phyloP scores from a whole-genome alignment of 2,888 invertebrate genomes.

The Lacanobia oleracea region DNA sequence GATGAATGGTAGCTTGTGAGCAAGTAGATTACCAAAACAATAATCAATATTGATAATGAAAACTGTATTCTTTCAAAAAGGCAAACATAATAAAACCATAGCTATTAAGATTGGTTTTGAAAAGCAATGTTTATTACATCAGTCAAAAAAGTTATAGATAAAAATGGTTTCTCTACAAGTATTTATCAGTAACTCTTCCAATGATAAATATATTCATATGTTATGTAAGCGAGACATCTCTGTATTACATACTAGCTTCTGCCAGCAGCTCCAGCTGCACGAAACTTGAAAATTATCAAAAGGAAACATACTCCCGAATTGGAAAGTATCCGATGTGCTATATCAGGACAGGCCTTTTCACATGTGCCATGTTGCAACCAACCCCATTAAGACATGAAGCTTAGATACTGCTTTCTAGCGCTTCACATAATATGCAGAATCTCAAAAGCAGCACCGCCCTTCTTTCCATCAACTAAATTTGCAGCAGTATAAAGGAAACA shows the following conservation, averaged over 20 bases:
- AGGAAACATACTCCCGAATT: no score
- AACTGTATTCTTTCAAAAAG: background rate
- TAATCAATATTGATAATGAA: background rate
- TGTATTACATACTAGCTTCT: background rate
- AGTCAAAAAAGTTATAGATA: constrained; percentile 43
- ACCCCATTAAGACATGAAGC: no score
- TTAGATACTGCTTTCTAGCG: no score
- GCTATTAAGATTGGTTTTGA: background rate
- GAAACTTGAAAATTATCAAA: no score
- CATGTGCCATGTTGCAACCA: no score
- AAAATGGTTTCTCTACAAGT: constrained; percentile 33
- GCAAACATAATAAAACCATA: background rate
- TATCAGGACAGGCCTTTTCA: no score
- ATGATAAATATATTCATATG: constrained; percentile 25
- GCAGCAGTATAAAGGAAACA: background rate
- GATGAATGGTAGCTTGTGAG: constrained; percentile 7
- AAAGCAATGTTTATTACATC: constrained; percentile 7
- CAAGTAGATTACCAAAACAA: background rate
- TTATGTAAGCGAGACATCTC: constrained; percentile 13
- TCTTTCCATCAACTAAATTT: background rate
- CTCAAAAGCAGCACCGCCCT: background rate
- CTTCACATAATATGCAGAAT: no score
- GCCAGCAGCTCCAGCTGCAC: no score
- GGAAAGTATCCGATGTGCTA: no score
- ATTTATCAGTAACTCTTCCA: constrained; percentile 53